Percentiles rank a stretch among this genome's conserved stretches.
Evolutionary conservation across 2,797 vertebrate species (phyloP).

Genomic region (Lepilemur septentrionalis): DNA sequence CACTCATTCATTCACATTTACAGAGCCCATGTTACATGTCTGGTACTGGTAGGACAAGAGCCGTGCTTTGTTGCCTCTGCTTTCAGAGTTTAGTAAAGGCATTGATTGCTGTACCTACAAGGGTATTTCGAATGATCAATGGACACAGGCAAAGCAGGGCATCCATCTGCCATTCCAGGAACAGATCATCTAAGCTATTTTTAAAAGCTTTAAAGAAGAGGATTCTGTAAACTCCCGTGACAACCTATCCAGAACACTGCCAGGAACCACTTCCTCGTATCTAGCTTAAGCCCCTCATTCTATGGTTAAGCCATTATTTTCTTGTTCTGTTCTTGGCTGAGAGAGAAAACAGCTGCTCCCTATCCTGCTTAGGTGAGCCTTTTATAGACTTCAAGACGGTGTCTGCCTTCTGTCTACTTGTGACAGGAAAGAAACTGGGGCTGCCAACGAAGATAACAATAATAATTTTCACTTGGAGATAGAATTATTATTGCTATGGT

Average conservation of each 20-base stretch:
- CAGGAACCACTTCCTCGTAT: neutral
- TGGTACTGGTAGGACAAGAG: neutral
- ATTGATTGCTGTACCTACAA: neutral
- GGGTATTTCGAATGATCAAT: neutral
- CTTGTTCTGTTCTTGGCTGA: neutral
- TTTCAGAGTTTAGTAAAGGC: neutral
- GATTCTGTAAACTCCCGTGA: conserved; percentile 33
- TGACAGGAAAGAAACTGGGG: conserved; percentile 60
- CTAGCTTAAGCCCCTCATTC: neutral
- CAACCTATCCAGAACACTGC: neutral
- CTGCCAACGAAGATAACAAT: conserved; percentile 69
- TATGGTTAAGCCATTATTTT: conserved; percentile 18
- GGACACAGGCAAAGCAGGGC: neutral
- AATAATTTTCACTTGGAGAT: conserved; percentile 70
- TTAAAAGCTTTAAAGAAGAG: conserved; percentile 41
- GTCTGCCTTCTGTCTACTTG: conserved; percentile 69
- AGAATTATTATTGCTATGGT: conserved; percentile 75
- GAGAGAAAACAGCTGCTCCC: conserved; percentile 65
- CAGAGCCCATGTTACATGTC: neutral
- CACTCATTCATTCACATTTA: neutral
- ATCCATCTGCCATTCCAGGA: neutral
- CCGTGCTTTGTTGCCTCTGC: neutral
- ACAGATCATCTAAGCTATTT: conserved; percentile 2
- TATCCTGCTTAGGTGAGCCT: conserved; percentile 64
- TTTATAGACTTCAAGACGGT: conserved; percentile 43